A percentile compares a stretch with the other conserved stretches of the same genome.
These are phyloP conservation scores for Semnopithecus entellus DNA, from an alignment of 2,113 vertebrate genomes.

Conservation along the genomic window DNA sequence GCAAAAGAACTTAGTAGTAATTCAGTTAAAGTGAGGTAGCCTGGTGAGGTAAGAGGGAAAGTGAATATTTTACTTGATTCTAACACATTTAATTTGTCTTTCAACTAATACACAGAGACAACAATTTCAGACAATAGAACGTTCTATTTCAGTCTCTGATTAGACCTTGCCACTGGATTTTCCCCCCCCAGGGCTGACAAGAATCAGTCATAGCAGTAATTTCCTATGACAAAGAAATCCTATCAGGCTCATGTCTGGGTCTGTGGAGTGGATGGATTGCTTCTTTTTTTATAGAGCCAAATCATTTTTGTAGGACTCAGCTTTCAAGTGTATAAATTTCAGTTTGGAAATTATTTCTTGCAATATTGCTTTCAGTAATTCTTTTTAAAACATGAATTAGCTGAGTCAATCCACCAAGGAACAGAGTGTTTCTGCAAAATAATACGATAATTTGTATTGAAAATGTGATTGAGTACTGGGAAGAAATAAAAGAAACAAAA, in stretches of 20 bases:
- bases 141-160: conserved; percentile 67
- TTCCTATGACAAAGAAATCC: conserved; percentile 71
- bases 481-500: conserved; percentile 66
- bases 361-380: conserved; percentile 76
- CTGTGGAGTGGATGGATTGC: background rate
- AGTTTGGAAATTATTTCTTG: conserved; percentile 63
- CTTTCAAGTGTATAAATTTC: conserved; percentile 71
- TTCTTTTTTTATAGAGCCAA: conserved; percentile 66
- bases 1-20: conserved; percentile 35
- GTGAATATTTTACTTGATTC: conserved; percentile 43
- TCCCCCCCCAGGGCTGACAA: background rate
- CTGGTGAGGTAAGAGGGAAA: background rate
- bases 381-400: conserved; percentile 70
- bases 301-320: conserved; percentile 27
- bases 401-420: conserved; percentile 55
- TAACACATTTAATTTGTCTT: conserved; percentile 59
- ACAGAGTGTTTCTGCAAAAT: conserved; percentile 75
- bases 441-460: conserved; percentile 75
- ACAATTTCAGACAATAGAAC: conserved; percentile 53
- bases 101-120: conserved; percentile 45
- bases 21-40: conserved; percentile 49
- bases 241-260: background rate
- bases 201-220: conserved; percentile 46
- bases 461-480: conserved; percentile 61
- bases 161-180: conserved; percentile 52